Base-by-base conservation (phyloP, 2,888 invertebrate species). In the Drosophila neoperkinsi region DNA sequence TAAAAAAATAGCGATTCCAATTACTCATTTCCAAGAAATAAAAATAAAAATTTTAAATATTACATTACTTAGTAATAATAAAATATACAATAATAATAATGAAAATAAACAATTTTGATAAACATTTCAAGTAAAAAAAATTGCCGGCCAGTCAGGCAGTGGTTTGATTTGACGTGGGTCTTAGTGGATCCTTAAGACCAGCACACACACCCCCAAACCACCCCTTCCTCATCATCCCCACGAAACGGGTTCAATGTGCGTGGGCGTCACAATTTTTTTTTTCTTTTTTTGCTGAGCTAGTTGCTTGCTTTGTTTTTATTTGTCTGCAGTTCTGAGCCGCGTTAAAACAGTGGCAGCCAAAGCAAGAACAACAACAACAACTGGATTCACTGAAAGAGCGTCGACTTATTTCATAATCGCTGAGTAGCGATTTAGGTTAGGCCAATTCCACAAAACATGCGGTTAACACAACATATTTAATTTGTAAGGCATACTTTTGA, bases 331-430 rank as follows among this genome's bases (percentile, higher is more conserved):
- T 55, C 16, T 60, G n/a, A 57, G 41, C 59, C 69, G 70, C 51
- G 50, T 50, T 61, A 11, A n/a, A 58, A 36, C 31, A 56, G 56
- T 38, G n/a, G 38, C 28, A 56, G n/a, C 38, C 36, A 41, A n/a
- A 41, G 34, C 51, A 63, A 65, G 46, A 56, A 71, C 53, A 43
- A 34, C 30, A 53, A 59, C 33, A 52, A 52, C 41, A 31, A 30
- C 56, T 56, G 49, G 56, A 10, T 53, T 53, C 59, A 71, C 59
- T 58, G 28, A 57, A 75, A 84, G 18, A 67, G 57, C 61, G 75
- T 74, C 61, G 72, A 71, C 72, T 79, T 87, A 87, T 87, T 87
- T 87, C 87, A 87, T 87, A 87, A 88, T 86, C 77, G 75, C 59
- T 50, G 49, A 63, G 56, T 46, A 51, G 62, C 66, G 72, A 79